These are phyloP conservation scores for Larimichthys crocea DNA, from an alignment of 2,113 vertebrate genomes.

Conservation along the genomic window DNA sequence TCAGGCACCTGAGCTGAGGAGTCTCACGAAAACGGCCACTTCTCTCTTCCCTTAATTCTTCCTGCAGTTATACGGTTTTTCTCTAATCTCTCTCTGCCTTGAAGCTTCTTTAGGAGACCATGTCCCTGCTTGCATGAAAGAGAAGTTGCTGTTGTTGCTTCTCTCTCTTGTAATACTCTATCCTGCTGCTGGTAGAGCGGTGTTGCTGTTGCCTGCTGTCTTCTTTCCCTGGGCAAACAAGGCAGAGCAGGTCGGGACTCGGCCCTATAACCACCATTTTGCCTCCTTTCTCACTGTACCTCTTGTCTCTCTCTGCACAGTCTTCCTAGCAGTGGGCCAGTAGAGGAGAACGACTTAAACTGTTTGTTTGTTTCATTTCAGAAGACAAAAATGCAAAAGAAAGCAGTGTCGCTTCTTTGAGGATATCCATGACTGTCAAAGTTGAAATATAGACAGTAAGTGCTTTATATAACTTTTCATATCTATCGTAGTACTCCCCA, in stretches of 20 bases:
- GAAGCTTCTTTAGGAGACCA: constrained; percentile 84
- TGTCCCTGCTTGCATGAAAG: constrained; percentile 89
- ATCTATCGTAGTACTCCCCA: background rate
- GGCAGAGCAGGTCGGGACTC: constrained; percentile 74
- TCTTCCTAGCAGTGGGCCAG: background rate
- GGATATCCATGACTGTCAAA: background rate
- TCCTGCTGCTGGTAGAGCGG: constrained; percentile 42
- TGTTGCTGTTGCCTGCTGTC: constrained; percentile 19
- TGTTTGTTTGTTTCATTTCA: background rate
- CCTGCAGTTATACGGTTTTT: constrained; percentile 76
- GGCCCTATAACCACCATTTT: constrained; percentile 43
- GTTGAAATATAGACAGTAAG: background rate
- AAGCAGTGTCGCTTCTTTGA: background rate
- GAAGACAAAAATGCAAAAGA: background rate
- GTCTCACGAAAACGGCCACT: constrained; percentile 81
- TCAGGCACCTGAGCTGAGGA: constrained; percentile 45
- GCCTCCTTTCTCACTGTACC: constrained; percentile 2
- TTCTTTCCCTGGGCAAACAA: constrained; percentile 75
- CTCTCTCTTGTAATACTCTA: constrained; percentile 33
- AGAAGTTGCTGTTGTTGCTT: constrained; percentile 65
- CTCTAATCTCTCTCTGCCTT: constrained; percentile 89
- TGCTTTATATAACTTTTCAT: background rate
- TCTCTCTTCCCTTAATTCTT: constrained; percentile 46
- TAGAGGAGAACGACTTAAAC: background rate
- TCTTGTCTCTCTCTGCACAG: background rate